phyloP scores from a whole-genome alignment of 2,113 vertebrate species.

The Paedocypris sp. region DNA sequence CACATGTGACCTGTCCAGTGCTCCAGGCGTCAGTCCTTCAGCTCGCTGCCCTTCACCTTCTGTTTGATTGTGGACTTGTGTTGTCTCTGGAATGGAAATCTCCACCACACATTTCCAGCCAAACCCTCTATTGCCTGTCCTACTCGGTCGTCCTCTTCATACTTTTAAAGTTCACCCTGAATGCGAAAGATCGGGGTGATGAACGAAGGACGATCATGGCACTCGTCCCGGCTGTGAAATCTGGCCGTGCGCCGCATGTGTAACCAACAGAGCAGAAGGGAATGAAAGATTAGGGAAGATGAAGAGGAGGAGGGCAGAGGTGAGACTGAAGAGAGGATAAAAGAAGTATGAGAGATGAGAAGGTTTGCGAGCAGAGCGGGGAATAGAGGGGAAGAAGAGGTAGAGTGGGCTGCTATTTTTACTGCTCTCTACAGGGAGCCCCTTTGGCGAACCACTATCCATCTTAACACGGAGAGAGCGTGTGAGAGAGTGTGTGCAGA shows the following conservation, averaged over 20 bases:
- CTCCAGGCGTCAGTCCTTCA: background rate
- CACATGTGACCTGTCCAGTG: background rate
- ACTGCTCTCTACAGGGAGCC: slow-evolving; percentile 35
- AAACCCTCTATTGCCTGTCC: no score
- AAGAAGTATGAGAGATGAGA: slow-evolving; percentile 7
- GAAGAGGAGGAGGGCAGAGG: slow-evolving; percentile 29
- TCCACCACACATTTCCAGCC: no score
- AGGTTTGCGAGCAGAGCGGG: slow-evolving; percentile 6
- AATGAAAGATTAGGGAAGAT: slow-evolving; percentile 19
- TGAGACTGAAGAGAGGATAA: slow-evolving; percentile 22
- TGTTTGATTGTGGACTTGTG: no score
- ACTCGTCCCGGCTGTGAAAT: background rate
- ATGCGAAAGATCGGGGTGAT: no score
- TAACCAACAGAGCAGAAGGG: background rate
- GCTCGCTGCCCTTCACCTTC: background rate
- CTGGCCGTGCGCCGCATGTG: background rate
- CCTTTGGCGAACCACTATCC: slow-evolving; percentile 32
- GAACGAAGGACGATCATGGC: no score
- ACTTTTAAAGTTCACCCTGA: no score
- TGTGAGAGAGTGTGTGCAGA: background rate
- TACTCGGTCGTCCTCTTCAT: background rate
- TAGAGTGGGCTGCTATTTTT: slow-evolving; percentile 40
- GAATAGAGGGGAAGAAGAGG: slow-evolving; percentile 7
- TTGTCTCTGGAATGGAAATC: no score
- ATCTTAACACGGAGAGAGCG: slow-evolving; percentile 31